Conservation (phyloP, 2,888 invertebrate genomes). For the Peribatodes rhomboidaria region DNA sequence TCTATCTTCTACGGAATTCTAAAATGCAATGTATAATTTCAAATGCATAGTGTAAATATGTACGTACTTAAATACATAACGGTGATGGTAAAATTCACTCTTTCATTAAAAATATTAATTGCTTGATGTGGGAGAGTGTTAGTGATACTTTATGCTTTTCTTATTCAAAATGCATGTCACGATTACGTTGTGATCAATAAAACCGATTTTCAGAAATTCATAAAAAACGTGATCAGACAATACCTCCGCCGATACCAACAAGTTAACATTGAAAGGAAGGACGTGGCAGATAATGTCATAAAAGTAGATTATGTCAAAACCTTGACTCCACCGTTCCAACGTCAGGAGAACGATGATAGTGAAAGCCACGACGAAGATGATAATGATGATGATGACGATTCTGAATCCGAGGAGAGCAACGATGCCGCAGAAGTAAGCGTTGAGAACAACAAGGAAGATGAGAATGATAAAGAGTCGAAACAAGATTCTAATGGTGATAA, state of each 20-base stretch:
- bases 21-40: not conserved
- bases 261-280: slow-evolving; percentile 55
- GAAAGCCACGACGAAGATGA: slow-evolving; percentile 46
- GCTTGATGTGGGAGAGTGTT: too few species aligned
- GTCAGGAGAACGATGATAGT: slow-evolving; percentile 59
- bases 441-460: slow-evolving; percentile 52
- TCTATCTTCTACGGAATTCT: not conserved
- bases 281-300: slow-evolving; percentile 62
- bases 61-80: not conserved
- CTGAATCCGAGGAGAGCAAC: slow-evolving; percentile 52
- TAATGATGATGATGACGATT: slow-evolving; percentile 39
- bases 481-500: slow-evolving; percentile 59
- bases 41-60: not conserved
- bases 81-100: not conserved
- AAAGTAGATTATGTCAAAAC: slow-evolving; percentile 59
- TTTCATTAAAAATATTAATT: not conserved
- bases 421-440: slow-evolving; percentile 60
- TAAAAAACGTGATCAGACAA: slow-evolving; percentile 44
- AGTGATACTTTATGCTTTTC: not conserved
- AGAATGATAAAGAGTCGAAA: slow-evolving; percentile 53
- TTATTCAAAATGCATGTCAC: not conserved
- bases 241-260: slow-evolving; percentile 39
- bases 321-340: slow-evolving; percentile 63
- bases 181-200: not conserved
- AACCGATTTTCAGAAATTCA: slow-evolving; percentile 35